A percentile compares a stretch with the other conserved stretches of the same genome.
Conservation (phyloP, 2,113 vertebrate genomes). For the Paracanthobrama guichenoti region DNA sequence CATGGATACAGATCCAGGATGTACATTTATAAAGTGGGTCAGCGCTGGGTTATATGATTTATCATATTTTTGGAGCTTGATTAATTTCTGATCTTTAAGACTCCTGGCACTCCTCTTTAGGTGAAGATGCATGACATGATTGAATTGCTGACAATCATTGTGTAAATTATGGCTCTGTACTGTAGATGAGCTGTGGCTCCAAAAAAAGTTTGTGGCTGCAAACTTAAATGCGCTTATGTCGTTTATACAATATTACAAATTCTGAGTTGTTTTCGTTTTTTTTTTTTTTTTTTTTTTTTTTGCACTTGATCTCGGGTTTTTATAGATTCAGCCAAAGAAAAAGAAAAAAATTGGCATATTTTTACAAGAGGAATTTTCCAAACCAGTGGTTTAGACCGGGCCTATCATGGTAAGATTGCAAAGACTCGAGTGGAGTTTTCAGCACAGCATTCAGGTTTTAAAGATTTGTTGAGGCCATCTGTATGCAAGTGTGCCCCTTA, state of each 20-base stretch:
- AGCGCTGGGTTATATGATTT: conserved; percentile 28
- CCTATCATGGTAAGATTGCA: not conserved
- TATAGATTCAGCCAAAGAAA: not conserved
- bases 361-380: not conserved
- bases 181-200: not conserved
- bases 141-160: not conserved
- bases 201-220: too few relatives aligned
- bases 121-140: not conserved
- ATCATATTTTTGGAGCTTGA: conserved; percentile 14
- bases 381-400: not conserved
- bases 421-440: not conserved
- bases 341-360: not conserved
- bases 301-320: not conserved
- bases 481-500: not conserved
- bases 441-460: not conserved
- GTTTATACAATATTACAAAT: not conserved
- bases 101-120: not conserved
- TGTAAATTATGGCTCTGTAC: not conserved
- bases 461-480: not conserved
- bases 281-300: too few relatives aligned
- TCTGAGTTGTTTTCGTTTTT: conserved; percentile 1
- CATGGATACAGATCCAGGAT: not conserved
- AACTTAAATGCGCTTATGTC: not conserved
- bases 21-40: conserved; percentile 28
- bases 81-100: conserved; percentile 9